Evolutionary conservation across 2,113 vertebrate species (phyloP).

Genomic region (Dromas ardeola): DNA sequence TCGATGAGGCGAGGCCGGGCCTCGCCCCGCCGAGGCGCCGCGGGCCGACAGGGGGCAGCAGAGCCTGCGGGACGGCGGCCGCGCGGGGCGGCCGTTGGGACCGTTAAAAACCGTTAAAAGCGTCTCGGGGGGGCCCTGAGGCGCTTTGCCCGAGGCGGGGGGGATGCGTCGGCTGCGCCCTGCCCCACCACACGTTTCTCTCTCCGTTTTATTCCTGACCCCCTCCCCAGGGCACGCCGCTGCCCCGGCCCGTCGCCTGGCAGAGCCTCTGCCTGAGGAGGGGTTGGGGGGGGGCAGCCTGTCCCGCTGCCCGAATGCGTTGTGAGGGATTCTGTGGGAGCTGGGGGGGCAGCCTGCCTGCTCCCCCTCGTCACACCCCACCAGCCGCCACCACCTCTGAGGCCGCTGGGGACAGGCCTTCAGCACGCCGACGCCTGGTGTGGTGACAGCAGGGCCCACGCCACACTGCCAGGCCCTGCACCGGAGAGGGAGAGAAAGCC

Average conservation of each 20-base stretch:
- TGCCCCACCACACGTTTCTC: not conserved
- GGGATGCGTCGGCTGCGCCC: too few relatives aligned
- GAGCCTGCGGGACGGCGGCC: constrained; percentile 34
- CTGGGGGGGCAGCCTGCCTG: not conserved
- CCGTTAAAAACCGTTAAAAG: not conserved
- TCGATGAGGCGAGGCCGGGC: constrained; percentile 80
- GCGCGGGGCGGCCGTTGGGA: not conserved
- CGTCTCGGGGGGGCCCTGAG: not conserved
- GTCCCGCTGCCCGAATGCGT: rapidly evolving
- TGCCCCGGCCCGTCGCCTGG: too few relatives aligned
- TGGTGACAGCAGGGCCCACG: rapidly evolving
- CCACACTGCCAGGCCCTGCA: rapidly evolving
- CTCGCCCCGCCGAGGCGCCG: not conserved
- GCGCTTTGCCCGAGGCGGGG: not conserved
- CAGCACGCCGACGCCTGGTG: rapidly evolving
- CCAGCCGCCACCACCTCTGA: not conserved
- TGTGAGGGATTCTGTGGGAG: not conserved
- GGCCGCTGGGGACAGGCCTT: not conserved
- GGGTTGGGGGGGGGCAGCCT: rapidly evolving
- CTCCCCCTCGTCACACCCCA: not conserved
- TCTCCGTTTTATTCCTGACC: too few relatives aligned
- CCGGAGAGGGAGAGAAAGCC: rapidly evolving
- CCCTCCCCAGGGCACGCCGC: too few relatives aligned
- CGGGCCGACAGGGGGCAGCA: constrained; percentile 76
- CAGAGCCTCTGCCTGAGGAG: not conserved